phyloP scores from a whole-genome alignment of 2,888 invertebrate genomes.

The Thelaira solivaga region DNA sequence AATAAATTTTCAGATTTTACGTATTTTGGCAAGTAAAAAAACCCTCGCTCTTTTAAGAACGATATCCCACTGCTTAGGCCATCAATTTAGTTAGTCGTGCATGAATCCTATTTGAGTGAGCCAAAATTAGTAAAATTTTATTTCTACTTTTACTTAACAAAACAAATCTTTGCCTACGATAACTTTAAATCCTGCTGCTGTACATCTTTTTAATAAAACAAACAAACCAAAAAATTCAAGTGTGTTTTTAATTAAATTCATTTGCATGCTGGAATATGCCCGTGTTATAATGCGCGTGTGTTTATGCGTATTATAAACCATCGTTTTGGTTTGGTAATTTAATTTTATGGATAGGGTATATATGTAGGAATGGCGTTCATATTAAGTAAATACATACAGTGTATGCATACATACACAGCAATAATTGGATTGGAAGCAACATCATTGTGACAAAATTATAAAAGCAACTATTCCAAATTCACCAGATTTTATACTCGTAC shows the following conservation, averaged over 20 bases:
- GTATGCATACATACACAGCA: neutral
- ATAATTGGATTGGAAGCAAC: neutral
- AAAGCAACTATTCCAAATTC: neutral
- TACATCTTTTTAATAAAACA: neutral
- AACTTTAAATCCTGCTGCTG: neutral
- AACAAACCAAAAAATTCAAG: constrained; percentile 19
- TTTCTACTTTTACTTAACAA: no score
- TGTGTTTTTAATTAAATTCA: constrained; percentile 45
- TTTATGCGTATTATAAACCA: neutral
- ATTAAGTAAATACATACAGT: constrained; percentile 5
- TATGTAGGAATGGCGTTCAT: neutral
- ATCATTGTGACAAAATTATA: neutral
- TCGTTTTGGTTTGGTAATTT: constrained; percentile 36
- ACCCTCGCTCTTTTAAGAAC: no score
- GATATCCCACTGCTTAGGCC: no score
- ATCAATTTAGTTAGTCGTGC: no score
- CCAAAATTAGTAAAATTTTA: no score
- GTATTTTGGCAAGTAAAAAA: no score
- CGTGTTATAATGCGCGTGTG: neutral
- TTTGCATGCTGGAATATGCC: constrained; percentile 7
- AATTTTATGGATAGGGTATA: constrained; percentile 24
- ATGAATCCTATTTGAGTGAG: no score
- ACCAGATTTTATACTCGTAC: neutral
- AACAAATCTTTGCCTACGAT: no score
- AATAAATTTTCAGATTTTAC: no score